Base-by-base conservation (phyloP, 2,888 invertebrate genomes). In the Ochropleura leucogaster region DNA sequence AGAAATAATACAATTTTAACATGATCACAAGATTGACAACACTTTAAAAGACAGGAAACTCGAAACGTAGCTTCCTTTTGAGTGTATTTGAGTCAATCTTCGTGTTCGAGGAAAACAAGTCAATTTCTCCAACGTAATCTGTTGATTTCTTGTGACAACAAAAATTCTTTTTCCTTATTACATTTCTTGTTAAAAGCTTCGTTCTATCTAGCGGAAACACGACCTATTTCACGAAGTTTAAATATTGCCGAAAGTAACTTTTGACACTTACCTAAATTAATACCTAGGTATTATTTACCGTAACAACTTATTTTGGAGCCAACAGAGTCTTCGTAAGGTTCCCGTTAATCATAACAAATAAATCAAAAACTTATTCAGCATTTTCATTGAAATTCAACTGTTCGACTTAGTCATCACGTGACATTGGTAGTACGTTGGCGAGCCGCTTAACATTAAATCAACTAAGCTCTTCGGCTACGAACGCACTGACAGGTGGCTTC, bases 51-150 rank as follows among this genome's bases (percentile, higher is more conserved):
- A 60, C 30, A 40, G 42, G 18, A 53, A 40, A 40, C 3, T 20
- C 51, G 4, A 63, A 20, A 10, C 44, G 40, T 14, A 51, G 51
- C 20, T 55, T 16, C 18, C 10, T 46, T n/a, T 30, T 9, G 8
- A 40, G 40, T 53, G 8, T 77, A 53, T 30, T 70, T 55, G 53
- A 65, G 51, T 51, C 47, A 67, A 75, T 67, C 10, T 44, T 44
- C 18, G 64, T 40, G 44, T 71, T 60, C 59, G 46, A 60, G 55
- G 49, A 77, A 77, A 77, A 72, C 57, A 77, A 77, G 72, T 77
- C 60, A 64, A 81, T 75, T 51, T 68, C 53, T 67, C 8, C 30
- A 67, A 57, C 18, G 53, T 49, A 49, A 64, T 74, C 68, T 46
- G 59, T 68, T 75, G 53, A 77, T 46, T 76, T 60, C n/a, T 68